phyloP scores from a whole-genome alignment of 2,888 invertebrate genomes.

The Odontocolon sp. region DNA sequence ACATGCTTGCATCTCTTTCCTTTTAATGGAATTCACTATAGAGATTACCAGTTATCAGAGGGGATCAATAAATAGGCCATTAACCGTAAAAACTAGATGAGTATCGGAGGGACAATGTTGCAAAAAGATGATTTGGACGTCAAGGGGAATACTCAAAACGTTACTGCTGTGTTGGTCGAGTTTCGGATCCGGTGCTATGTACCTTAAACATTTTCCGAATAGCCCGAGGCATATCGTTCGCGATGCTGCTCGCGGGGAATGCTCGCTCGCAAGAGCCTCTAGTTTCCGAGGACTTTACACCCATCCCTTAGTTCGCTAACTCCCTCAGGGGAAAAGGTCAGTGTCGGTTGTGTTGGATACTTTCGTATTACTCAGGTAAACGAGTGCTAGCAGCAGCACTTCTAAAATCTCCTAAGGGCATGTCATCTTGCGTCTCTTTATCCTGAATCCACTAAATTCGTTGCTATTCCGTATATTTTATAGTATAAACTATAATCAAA shows the following conservation, averaged over 20 bases:
- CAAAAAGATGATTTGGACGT: not conserved
- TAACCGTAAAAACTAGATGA: too few relatives aligned
- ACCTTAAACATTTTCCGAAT: slow-evolving; percentile 34
- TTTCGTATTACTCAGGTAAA: not conserved
- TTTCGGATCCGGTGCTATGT: not conserved
- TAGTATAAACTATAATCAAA: too few relatives aligned
- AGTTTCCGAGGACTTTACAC: not conserved
- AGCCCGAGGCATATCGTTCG: slow-evolving; percentile 31
- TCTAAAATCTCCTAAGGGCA: slow-evolving; percentile 16
- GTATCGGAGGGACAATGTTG: too few relatives aligned
- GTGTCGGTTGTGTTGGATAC: not conserved
- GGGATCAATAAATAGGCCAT: too few relatives aligned
- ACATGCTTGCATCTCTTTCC: too few relatives aligned
- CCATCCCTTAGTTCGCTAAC: slow-evolving; percentile 4
- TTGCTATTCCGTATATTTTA: too few relatives aligned
- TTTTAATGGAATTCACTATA: too few relatives aligned
- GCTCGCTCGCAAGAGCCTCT: not conserved
- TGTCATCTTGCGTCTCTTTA: not conserved
- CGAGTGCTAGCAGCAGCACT: slow-evolving; percentile 3
- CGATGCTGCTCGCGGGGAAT: slow-evolving; percentile 24
- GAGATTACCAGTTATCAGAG: too few relatives aligned
- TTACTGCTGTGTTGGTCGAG: not conserved
- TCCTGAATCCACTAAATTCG: too few relatives aligned
- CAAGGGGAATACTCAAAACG: slow-evolving; percentile 7
- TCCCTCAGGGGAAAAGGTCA: not conserved